Evolutionary conservation across 2,113 vertebrate species (phyloP).

Genomic region (Symphodus melops): DNA sequence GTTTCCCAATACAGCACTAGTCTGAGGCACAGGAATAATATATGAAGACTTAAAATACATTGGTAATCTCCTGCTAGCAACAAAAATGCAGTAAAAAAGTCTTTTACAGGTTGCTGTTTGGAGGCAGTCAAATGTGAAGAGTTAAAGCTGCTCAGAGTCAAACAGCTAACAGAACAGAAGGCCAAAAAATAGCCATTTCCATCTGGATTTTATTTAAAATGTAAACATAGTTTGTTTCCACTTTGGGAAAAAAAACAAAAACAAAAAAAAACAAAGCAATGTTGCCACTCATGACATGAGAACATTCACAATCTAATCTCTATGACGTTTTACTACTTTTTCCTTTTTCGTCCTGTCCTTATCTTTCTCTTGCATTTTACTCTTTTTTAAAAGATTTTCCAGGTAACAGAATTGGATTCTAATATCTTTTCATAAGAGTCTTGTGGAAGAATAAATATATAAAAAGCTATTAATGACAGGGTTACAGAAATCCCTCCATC

Average conservation of each 20-base stretch:
- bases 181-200: constrained; percentile 62
- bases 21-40: constrained; percentile 26
- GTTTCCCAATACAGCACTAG: neutral
- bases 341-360: neutral
- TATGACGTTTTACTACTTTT: constrained; percentile 17
- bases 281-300: constrained; percentile 57
- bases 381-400: constrained; percentile 3
- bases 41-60: constrained; percentile 26
- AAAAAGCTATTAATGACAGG: constrained; percentile 54
- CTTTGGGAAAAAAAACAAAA: constrained; percentile 46
- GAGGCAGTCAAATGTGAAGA: constrained; percentile 63
- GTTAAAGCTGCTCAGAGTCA: constrained; percentile 59
- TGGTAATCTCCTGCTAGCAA: constrained; percentile 33
- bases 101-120: constrained; percentile 42
- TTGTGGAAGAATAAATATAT: constrained; percentile 60
- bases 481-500: constrained; percentile 64
- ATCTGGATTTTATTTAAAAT: constrained; percentile 79
- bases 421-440: constrained; percentile 64
- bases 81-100: constrained; percentile 44
- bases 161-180: constrained; percentile 57
- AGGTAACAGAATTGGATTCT: constrained; percentile 67
- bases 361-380: neutral
- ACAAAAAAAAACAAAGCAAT: constrained; percentile 44
- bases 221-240: constrained; percentile 70
- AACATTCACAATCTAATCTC: constrained; percentile 59